Evolutionary conservation across 2,888 invertebrate genomes (phyloP), one percentile per base, ranked within the genome.

Genomic region (Hypolimnas misippus): DNA sequence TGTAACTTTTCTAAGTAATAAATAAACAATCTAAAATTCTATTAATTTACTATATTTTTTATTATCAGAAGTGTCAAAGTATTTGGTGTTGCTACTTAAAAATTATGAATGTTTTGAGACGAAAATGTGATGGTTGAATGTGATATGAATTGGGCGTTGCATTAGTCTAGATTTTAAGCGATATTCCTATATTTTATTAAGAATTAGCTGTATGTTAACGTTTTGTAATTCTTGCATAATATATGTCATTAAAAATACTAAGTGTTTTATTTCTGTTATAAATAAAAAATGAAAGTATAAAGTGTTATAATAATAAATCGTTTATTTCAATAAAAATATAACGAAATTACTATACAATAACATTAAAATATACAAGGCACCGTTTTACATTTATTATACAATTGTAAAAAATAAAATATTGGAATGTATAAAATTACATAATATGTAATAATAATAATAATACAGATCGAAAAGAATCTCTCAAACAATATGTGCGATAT

Each of bases 141-240:
- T 92, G 90, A 91, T 90, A 90, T 76, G 83, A 74, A 73, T 71
- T 76, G 73, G 71, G 68, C 53, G 53, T 58, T 58, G 58, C 51
- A n/a, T 46, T 62, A 58, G 53, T 44, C 59, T 60, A 60, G 52
- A 49, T 40, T 17, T 6, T 67, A 65, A 65, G 64, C 71, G 85
- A 84, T 87, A 89, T 87, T 88, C 87, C 86, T 90, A 89, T 89
- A 89, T 89, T 89, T 89, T 89, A 86, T 70, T 87, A 86, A 81
- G 79, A 55, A 76, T 73, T 71, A 73, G 66, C 81, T 81, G 77
- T 70, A 73, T 73, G 73, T 78, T 56, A 46, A 62, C 61, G 78
- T 86, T 82, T 87, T 87, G 76, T 88, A 88, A 86, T 81, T 82
- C 76, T 80, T 82, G 71, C 80, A 82, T 86, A 86, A 83, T 83